Evolutionary conservation across 2,113 vertebrate genomes (phyloP), one percentile per base, ranked within the genome.

Genomic region (Hippopotamus amphibius): DNA sequence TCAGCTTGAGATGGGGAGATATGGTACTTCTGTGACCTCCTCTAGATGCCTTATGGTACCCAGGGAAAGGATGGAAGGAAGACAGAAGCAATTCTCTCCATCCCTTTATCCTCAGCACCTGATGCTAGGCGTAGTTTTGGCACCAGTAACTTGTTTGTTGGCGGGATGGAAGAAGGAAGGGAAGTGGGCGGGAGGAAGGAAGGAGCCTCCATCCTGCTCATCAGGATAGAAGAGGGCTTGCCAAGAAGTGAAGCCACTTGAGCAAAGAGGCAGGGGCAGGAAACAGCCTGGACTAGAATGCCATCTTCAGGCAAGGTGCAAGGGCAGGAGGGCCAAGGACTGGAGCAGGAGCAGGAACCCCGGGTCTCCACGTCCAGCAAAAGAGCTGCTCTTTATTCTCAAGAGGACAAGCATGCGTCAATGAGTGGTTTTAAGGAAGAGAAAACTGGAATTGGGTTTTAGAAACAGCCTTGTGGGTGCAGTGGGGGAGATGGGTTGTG

Each of bases 331-430:
- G 11, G 33, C 7, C 1, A 24, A 2, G 66, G 24, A 26, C 30
- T 2, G 6, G 7, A 5, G 48, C 48, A 0, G 11, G 46, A 2
- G 1, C 50, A 30, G 63, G 65, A 85, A 1, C 21, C 1, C 3
- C 33, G 7, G 21, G 68, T 50, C 50, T 66, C 84, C 80, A 26
- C 41, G 7, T 4, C 92, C 46, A 79, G 21, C 30, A 19, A n/a
- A 46, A 63, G 50, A 57, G 8, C 63, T 5, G 6, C 28, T 41
- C 69, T 84, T 87, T 10, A 16, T 55, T 53, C 86, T 90, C 22
- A 0, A 12, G 33, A 30, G 63, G 59, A 37, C 16, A 13, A 37
- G n/a, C 11, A 0, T 12, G 48, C 3, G 24, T n/a, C 7, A 6
- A 3, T n/a, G 48, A 21, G 13, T 2, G 0, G 15, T 48, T 85